These are phyloP conservation scores for Macrosiphum euphorbiae DNA, from an alignment of 2,888 invertebrate genomes.

Conservation along the genomic window DNA sequence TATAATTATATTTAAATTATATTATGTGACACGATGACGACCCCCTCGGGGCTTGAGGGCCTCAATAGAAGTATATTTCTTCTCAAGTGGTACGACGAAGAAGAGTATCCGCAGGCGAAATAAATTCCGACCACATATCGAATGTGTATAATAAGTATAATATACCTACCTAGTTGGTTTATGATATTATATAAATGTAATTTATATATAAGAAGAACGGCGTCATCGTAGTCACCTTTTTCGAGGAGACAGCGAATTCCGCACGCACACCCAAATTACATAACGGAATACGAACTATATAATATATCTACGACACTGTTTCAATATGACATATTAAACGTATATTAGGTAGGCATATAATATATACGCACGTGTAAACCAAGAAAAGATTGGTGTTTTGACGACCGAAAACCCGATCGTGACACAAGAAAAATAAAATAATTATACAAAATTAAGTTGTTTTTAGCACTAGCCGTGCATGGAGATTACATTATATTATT, in stretches of 20 bases:
- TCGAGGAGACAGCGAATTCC: background rate
- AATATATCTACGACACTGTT: background rate
- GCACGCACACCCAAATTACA: background rate
- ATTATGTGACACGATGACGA: background rate
- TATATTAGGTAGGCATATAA: background rate
- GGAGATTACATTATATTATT: background rate
- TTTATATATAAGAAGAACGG: background rate
- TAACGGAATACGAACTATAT: background rate
- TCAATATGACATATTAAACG: background rate
- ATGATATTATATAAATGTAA: background rate
- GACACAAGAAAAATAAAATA: background rate
- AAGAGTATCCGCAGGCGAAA: background rate
- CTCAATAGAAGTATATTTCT: background rate
- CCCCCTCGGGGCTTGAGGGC: background rate
- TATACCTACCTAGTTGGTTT: background rate
- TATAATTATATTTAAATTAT: background rate
- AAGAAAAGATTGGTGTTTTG: background rate
- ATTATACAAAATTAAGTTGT: slow-evolving; percentile 17
- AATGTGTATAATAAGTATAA: background rate
- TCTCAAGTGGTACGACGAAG: background rate
- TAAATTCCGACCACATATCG: background rate
- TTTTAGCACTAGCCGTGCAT: background rate
- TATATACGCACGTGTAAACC: background rate
- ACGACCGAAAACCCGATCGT: background rate
- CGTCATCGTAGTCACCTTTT: background rate